phyloP scores from a whole-genome alignment of 2,113 vertebrate species.

The Pterocles gutturalis region DNA sequence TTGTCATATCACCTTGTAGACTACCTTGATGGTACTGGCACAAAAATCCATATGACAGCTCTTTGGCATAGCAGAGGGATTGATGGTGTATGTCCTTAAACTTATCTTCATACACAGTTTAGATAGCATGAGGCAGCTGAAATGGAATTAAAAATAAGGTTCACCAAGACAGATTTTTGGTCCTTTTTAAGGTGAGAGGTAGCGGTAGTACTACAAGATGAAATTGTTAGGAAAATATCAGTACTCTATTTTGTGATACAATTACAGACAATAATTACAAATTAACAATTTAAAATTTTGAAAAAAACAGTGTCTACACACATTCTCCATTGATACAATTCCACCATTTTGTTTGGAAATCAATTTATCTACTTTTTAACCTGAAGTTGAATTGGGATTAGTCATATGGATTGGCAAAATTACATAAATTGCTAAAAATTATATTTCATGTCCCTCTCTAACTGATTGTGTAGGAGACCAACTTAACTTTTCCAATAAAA shows the following conservation, averaged over 20 bases:
- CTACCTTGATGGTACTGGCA: neutral
- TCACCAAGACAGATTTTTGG: neutral
- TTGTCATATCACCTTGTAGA: neutral
- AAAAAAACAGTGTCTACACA: neutral
- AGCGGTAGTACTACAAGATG: neutral
- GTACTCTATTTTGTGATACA: neutral
- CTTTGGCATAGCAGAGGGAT: neutral
- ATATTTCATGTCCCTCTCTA: neutral
- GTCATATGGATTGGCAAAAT: neutral
- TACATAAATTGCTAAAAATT: neutral
- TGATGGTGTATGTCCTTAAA: neutral
- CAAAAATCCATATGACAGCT: neutral
- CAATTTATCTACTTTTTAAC: neutral
- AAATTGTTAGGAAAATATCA: neutral
- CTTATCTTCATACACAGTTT: neutral
- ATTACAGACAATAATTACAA: neutral
- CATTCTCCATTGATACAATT: neutral
- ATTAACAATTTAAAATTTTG: neutral
- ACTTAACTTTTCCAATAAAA: neutral
- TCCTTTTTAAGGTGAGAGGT: neutral
- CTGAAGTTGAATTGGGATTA: neutral
- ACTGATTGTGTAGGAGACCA: neutral
- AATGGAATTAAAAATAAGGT: neutral
- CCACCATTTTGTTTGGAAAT: neutral
- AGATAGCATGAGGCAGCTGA: neutral